Evolutionary conservation across 2,888 invertebrate genomes (phyloP).

Genomic region (Orchesellides sinensis): DNA sequence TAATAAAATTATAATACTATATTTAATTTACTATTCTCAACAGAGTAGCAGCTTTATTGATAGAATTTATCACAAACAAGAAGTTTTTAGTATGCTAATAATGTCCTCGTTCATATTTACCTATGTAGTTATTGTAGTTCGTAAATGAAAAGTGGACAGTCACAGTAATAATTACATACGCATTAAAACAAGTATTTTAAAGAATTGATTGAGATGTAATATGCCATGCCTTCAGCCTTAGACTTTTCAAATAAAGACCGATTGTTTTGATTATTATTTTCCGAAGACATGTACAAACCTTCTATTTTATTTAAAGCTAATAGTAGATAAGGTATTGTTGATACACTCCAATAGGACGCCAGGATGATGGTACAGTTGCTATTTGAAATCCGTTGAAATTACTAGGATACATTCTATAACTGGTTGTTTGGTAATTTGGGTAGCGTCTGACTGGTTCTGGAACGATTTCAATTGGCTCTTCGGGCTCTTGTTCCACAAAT

Average conservation of each 20-base stretch:
- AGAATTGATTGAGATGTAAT: too few species aligned
- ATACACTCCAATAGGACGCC: not conserved
- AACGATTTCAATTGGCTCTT: not conserved
- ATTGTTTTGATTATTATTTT: slow-evolving; percentile 8
- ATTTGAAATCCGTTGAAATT: not conserved
- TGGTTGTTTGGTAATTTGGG: not conserved
- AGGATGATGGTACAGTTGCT: not conserved
- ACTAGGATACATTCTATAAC: not conserved
- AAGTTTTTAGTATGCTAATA: not conserved
- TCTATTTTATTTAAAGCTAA: too few species aligned
- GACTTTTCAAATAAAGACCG: not conserved
- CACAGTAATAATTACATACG: too few species aligned
- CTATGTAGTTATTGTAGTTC: too few species aligned
- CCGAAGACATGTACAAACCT: too few species aligned
- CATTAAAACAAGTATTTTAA: too few species aligned
- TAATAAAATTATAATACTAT: not conserved
- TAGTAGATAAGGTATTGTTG: too few species aligned
- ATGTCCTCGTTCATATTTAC: too few species aligned
- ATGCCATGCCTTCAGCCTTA: slow-evolving; percentile 37
- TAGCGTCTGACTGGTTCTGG: not conserved
- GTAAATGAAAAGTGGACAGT: too few species aligned
- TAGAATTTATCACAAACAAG: not conserved
- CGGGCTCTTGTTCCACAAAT: not conserved
- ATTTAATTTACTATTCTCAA: not conserved
- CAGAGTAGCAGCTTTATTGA: not conserved